Percentiles rank a stretch among this genome's conserved stretches.
These are phyloP conservation scores for Muscicapa adusta DNA, from an alignment of 2,113 vertebrate species.

Conservation along the genomic window DNA sequence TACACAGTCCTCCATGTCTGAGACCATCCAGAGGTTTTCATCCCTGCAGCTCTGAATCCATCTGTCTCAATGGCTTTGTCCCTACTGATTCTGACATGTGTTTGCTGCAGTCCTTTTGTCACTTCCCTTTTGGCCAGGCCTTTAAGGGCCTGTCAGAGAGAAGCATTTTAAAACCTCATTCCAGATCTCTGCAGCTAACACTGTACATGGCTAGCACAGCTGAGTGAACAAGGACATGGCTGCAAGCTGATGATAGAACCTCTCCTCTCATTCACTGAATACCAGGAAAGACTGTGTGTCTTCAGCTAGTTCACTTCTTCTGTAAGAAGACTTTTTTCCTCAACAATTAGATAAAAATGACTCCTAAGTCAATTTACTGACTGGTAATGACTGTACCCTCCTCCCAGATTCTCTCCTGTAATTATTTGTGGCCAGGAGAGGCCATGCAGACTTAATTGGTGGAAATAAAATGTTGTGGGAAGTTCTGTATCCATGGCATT, in stretches of 20 bases:
- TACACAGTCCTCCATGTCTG: background rate
- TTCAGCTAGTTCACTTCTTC: background rate
- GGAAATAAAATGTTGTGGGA: background rate
- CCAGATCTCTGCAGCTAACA: background rate
- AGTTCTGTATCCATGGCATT: background rate
- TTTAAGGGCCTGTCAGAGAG: background rate
- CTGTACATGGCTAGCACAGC: background rate
- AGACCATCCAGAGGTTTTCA: background rate
- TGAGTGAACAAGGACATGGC: background rate
- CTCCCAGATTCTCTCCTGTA: background rate
- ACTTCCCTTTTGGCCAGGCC: background rate
- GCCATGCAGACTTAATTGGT: background rate
- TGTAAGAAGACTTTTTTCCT: background rate
- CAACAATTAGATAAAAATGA: background rate
- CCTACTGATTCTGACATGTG: rapidly evolving
- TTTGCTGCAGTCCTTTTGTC: background rate
- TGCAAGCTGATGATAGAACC: background rate
- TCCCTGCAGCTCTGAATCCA: background rate
- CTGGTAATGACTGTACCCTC: background rate
- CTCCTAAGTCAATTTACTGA: background rate
- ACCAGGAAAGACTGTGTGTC: background rate
- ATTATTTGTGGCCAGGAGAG: background rate
- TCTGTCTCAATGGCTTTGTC: background rate
- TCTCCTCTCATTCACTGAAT: background rate
- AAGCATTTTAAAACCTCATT: background rate